phyloP scores from a whole-genome alignment of 1,140 invertebrate species.

The Euschistus heros region DNA sequence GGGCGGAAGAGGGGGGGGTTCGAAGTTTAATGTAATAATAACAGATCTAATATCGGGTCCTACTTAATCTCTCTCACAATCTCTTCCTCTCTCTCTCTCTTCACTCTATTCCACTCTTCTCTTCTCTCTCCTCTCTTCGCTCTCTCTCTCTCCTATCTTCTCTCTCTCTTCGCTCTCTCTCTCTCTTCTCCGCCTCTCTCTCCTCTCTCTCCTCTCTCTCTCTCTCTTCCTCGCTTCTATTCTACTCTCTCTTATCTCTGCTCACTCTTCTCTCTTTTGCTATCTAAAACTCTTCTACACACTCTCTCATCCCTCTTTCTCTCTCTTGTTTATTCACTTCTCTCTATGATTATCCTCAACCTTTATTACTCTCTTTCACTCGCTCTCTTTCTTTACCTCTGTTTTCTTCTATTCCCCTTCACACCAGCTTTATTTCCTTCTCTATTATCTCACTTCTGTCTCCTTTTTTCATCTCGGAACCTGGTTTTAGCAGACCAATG shows the following conservation, averaged over 20 bases:
- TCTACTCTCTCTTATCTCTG: conserved; percentile 5
- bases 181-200: neutral
- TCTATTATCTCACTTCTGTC: too few relatives aligned
- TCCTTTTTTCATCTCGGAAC: too few relatives aligned
- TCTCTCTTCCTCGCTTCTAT: conserved; percentile 10
- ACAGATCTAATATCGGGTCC: too few relatives aligned
- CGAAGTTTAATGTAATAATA: too few relatives aligned
- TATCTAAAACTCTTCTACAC: conserved; percentile 13
- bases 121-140: too few relatives aligned
- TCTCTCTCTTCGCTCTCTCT: neutral
- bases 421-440: too few relatives aligned
- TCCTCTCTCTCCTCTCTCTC: neutral
- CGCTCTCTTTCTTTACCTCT: conserved; percentile 7
- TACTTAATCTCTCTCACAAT: conserved; percentile 19
- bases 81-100: too few relatives aligned
- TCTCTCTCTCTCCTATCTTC: too few relatives aligned
- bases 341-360: too few relatives aligned
- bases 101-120: too few relatives aligned
- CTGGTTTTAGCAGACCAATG: too few relatives aligned
- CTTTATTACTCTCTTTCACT: conserved; percentile 9
- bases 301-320: conserved; percentile 20
- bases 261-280: conserved; percentile 15
- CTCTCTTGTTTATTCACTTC: conserved; percentile 10
- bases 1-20: too few relatives aligned
- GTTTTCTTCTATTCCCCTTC: conserved; percentile 7